Evolutionary conservation across 2,888 invertebrate species (phyloP), one percentile per base, ranked within the genome.

Genomic region (Trilocha varians): DNA sequence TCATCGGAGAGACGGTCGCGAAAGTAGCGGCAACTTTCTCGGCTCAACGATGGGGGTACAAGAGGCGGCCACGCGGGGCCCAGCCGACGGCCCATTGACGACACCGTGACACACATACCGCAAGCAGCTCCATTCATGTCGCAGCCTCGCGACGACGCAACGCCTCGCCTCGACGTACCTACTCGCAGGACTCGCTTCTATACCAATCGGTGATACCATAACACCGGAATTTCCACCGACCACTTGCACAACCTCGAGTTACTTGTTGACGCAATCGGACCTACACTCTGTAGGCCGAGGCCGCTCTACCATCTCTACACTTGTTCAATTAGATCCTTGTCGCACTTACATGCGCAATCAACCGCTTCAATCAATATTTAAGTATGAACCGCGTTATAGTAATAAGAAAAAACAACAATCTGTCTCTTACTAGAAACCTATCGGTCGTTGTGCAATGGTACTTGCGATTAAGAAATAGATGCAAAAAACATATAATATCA

Each of bases 11-110:
- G 74, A 74, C 67, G 65, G 73, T 78, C 83, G 80, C 83, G 84
- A 85, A 85, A 85, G 85, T 82, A 80, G 78, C 70, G 73, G 80
- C 73, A 80, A 85, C 85, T 85, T 85, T 85, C 85, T 80, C 85
- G 65, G 70, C 66, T 25, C 25, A 11, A 65, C 71, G 78, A 75
- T 76, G 78, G 73, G 77, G 82, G 77, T 78, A 75, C 78, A 66
- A 69, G 74, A 69, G 68, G 70, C 71, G 73, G 76, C 65, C 65
- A 75, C 73, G 80, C 73, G 72, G 72, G 71, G 76, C 67, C 75
- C 72, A 69, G 73, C 65, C 75, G 69, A 60, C 72, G 75, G 79
- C 75, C 78, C 85, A 85, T 85, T 85, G 85, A 84, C 80, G 85
- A 84, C 83, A 83, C 79, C 79, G 82, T 82, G 82, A 78, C 85